Conservation (phyloP, 2,888 invertebrate species). For the Ganaspis brasiliensis region DNA sequence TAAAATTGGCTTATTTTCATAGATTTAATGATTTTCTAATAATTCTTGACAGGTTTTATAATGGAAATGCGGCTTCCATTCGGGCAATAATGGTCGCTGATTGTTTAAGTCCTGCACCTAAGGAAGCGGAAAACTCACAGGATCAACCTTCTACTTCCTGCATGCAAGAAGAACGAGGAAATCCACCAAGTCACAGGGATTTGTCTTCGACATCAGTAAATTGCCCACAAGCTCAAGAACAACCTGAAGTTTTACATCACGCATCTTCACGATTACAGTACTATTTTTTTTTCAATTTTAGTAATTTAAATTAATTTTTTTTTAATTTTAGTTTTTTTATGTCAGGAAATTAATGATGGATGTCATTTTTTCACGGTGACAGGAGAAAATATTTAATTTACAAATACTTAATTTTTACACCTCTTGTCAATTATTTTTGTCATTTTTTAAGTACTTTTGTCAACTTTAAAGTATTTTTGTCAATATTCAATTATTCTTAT, state of each 20-base stretch:
- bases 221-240: constrained; percentile 60
- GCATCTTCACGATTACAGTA: constrained; percentile 79
- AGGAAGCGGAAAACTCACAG: constrained; percentile 72
- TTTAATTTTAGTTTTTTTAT: too few species aligned
- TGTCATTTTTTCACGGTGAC: too few species aligned
- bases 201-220: constrained; percentile 69
- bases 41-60: constrained; percentile 83
- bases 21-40: constrained; percentile 28
- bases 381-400: too few species aligned
- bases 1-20: too few species aligned
- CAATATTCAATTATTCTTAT: too few species aligned
- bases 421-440: too few species aligned
- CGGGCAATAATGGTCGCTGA: constrained; percentile 89
- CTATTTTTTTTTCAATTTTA: constrained; percentile 61
- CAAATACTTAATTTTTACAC: too few species aligned
- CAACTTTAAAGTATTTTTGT: too few species aligned
- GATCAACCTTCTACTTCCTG: constrained; percentile 71
- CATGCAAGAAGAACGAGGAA: constrained; percentile 79
- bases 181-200: constrained; percentile 82
- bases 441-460: too few species aligned
- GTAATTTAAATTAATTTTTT: constrained; percentile 24
- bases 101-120: constrained; percentile 82
- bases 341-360: too few species aligned
- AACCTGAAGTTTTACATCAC: constrained; percentile 74
- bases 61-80: constrained; percentile 90